These are phyloP conservation scores for mouse (Mus musculus) DNA, from an alignment of 2,113 vertebrate genomes.

Conservation along the genomic window DNA sequence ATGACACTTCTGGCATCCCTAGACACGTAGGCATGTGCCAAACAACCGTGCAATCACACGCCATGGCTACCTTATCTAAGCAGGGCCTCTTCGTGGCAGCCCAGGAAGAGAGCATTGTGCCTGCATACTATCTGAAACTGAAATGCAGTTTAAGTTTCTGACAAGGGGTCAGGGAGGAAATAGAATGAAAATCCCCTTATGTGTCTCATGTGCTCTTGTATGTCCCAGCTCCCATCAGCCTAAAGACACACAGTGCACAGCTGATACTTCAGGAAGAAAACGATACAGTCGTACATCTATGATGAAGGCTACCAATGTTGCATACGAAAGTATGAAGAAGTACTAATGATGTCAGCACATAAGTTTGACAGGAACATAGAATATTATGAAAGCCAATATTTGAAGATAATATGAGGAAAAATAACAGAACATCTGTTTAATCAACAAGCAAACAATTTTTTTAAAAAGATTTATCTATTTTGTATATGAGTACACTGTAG, in stretches of 20 bases:
- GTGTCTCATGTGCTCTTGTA: neutral
- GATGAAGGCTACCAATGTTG: neutral
- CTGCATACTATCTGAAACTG: neutral
- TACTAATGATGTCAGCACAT: neutral
- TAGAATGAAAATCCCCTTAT: neutral
- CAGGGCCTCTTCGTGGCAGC: neutral
- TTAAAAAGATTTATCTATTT: neutral
- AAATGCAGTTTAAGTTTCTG: neutral
- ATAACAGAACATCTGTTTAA: neutral
- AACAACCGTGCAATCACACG: neutral
- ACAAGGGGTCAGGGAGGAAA: neutral
- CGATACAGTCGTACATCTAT: neutral
- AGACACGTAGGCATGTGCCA: neutral
- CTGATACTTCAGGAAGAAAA: neutral
- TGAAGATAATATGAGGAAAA: slow-evolving; percentile 38
- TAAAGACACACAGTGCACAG: neutral
- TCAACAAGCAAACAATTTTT: neutral
- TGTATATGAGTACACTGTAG: too few relatives aligned
- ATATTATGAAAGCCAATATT: neutral
- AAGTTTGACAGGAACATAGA: neutral
- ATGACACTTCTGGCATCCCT: too few relatives aligned
- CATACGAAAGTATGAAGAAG: neutral
- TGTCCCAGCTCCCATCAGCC: neutral
- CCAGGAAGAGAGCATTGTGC: neutral
- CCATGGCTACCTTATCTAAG: neutral